Evolutionary conservation across 1,140 invertebrate genomes (phyloP), one percentile per base, ranked within the genome.

Genomic region (Subanguina moxae): DNA sequence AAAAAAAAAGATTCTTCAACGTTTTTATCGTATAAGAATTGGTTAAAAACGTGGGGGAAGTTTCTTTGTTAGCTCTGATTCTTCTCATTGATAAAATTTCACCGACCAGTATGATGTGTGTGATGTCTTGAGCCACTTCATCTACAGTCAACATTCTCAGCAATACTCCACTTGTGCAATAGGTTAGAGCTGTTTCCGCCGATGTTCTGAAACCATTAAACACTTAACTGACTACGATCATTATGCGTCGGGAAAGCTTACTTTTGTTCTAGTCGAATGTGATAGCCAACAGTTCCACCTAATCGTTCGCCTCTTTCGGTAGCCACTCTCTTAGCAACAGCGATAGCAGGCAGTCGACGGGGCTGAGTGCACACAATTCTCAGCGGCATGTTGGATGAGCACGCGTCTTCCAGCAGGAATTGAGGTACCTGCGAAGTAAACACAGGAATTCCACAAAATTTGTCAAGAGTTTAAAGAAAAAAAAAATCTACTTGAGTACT

Each of bases 311-410:
- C 89, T 27, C 93, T 86, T 83, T 97, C 93, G n/a, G 89, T 85
- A 67, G 89, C 89, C 84, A 78, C 92, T 86, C 76, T 90, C 87
- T 86, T 93, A 82, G 84, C 89, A 0, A 95, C 89, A 28, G 90
- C 88, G 1, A 95, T 87, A 0, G 93, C 92, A 1, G 93, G 90
- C 23, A 98, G 88, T 71, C 94, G 86, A 48, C 93, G 86, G 0
- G 94, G 94, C 83, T 96, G 91, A 0, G 92, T 93, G 78, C 92
- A 93, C 78, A 97, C 88, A 72, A 97, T 90, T 32, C 91, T 86
- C 71, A 92, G 91, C 0, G 88, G 85, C 72, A 87, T 86, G 17
- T 87, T 86, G n/a, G 84, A 85, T 21, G 85, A 83, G 48, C 87
- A 84, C 64, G 88, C 89, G 65, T 90, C 85, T 75, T 95, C 91